phyloP scores from a whole-genome alignment of 2,888 invertebrate species.

The Dusona sp. region DNA sequence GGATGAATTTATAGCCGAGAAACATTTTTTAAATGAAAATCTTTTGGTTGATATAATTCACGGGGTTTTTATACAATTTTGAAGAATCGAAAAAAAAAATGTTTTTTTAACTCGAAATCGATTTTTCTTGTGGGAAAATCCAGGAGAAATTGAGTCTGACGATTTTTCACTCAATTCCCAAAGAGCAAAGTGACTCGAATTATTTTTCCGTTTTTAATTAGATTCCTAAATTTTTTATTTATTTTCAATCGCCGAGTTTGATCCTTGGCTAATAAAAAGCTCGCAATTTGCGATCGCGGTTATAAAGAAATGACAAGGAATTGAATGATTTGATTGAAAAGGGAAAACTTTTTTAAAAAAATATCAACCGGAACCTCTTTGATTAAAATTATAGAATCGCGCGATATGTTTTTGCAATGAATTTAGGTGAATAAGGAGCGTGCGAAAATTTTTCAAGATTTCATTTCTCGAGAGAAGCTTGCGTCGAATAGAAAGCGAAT shows the following conservation, averaged over 20 bases:
- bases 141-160: background rate
- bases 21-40: background rate
- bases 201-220: background rate
- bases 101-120: background rate
- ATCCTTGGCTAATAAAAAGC: background rate
- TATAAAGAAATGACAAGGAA: conserved; percentile 50
- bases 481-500: background rate
- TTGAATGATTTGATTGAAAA: conserved; percentile 40
- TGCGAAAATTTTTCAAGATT: background rate
- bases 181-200: background rate
- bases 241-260: background rate
- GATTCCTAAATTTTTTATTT: background rate
- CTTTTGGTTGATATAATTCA: background rate
- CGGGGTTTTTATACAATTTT: background rate
- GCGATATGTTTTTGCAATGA: background rate
- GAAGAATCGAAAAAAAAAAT: background rate
- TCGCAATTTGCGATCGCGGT: conserved; percentile 3
- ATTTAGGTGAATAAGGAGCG: background rate
- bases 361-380: conserved; percentile 2
- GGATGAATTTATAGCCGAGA: background rate
- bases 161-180: background rate
- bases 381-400: background rate
- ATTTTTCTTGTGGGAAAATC: background rate
- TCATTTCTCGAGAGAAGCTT: background rate
- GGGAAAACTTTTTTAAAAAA: background rate